Percentiles rank a stretch among this genome's conserved stretches.
phyloP scores from a whole-genome alignment of 37 sponge, comb jelly and placozoan genomes.

The Aphrocallistes beatrix region DNA sequence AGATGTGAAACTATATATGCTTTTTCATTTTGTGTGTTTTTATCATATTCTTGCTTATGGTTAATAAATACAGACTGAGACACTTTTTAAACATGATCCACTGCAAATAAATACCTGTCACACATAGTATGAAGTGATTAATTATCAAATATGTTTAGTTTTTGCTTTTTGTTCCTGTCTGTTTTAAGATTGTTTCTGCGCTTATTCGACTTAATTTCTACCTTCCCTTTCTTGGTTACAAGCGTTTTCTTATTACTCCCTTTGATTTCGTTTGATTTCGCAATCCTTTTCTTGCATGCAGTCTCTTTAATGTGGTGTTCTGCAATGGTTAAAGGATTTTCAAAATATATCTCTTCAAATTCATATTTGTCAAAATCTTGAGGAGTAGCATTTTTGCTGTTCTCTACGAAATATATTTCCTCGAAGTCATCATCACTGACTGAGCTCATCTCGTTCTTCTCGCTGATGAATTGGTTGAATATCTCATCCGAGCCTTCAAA shows the following conservation, averaged over 20 bases:
- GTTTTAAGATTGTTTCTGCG: not conserved
- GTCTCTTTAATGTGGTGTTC: not conserved
- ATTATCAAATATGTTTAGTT: not conserved
- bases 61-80: too few species aligned
- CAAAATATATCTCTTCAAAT: not conserved
- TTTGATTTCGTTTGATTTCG: not conserved
- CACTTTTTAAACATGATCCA: not conserved
- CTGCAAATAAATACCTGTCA: not conserved
- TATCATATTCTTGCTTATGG: too few species aligned
- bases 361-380: not conserved
- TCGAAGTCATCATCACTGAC: not conserved
- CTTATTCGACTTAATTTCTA: not conserved
- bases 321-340: not conserved
- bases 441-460: not conserved
- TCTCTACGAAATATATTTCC: slow-evolving; percentile 4
- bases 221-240: not conserved
- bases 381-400: not conserved
- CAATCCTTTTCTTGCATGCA: not conserved
- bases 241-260: not conserved
- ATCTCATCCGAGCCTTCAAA: slow-evolving; percentile 11
- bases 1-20: too few species aligned
- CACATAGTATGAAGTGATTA: not conserved
- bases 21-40: too few species aligned
- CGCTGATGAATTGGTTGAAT: not conserved
- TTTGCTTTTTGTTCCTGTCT: not conserved